Evolutionary conservation across 2,888 invertebrate species (phyloP).

Genomic region (Julus scandinavius): DNA sequence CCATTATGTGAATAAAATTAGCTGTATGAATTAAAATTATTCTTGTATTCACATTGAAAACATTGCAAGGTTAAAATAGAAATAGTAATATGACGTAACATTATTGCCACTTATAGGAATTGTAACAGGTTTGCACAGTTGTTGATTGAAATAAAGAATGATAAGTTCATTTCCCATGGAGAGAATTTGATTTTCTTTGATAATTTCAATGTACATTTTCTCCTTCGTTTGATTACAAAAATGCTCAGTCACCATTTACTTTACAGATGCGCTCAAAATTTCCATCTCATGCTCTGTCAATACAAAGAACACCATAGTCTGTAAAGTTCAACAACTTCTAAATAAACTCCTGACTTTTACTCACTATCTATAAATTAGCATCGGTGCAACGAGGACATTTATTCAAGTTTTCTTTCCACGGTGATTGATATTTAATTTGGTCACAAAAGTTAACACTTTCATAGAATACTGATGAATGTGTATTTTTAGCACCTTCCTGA

Average conservation of each 20-base stretch:
- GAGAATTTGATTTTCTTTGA: background rate
- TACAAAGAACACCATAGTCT: background rate
- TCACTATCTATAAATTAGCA: conserved; percentile 6
- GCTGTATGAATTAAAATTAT: no score
- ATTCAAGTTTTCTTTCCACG: background rate
- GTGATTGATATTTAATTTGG: conserved; percentile 27
- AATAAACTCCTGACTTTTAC: conserved; percentile 12
- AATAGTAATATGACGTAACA: no score
- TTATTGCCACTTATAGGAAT: no score
- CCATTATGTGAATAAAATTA: no score
- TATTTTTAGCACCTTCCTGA: background rate
- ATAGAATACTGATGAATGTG: background rate
- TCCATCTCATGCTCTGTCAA: background rate
- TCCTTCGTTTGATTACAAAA: conserved; percentile 3
- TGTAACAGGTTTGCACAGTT: no score
- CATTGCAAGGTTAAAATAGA: no score
- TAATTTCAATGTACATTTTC: background rate
- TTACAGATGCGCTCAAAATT: background rate
- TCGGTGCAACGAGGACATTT: conserved; percentile 1
- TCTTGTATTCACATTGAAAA: no score
- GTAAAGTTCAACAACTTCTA: conserved; percentile 9
- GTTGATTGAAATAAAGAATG: no score
- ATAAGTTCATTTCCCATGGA: background rate
- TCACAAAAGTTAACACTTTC: conserved; percentile 26
- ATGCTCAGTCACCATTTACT: background rate